Evolutionary conservation across 1,140 invertebrate genomes (phyloP), one percentile per base, ranked within the genome.

Genomic region (Brachionus sp.): DNA sequence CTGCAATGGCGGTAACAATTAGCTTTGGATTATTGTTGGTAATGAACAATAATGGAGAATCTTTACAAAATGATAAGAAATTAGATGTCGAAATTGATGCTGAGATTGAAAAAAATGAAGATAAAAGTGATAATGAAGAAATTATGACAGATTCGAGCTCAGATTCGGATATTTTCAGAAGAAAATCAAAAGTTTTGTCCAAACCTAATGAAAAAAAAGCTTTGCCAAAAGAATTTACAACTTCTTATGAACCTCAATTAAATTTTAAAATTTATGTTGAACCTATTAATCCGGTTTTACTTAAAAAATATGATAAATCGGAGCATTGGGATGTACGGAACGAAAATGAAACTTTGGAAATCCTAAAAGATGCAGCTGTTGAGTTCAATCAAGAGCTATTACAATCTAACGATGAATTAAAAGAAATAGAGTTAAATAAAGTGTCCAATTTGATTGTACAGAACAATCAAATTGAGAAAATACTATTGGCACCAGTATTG

Each of bases 241-340:
- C 13, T 39, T 70, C 66, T 37, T 70, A 44, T 70, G 66, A 70
- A 29, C 42, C 70, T 44, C 70, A 75, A 25, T 4, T 39, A 46
- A 75, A 46, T 50, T 25, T 75, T 13, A 75, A 75, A 19, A 35
- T 23, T 46, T 75, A 75, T 25, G 4, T 35, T 0, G 70, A 44
- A 12, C 42, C 70, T 9, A 25, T 75, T 2, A 75, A 75, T 46
- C 16, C 39, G 3, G 39, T 25, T 23, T 23, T 46, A 10, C 42
- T 75, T 25, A 75, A 75, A 75, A 75, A 75, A 75, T 75, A 46
- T 75, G 70, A 75, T 75, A 75, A 46, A 75, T 19, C 70, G 5
- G 70, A 75, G 5, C 23, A 23, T 46, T 75, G 70, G 70, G 39
- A 75, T 25, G 25, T 75, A 19, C 23, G 16, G 9, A 46, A 23